A percentile compares a stretch with the other conserved stretches of the same genome.
Conservation (phyloP, 2,888 invertebrate genomes). For the Sinohyriopsis cumingii region DNA sequence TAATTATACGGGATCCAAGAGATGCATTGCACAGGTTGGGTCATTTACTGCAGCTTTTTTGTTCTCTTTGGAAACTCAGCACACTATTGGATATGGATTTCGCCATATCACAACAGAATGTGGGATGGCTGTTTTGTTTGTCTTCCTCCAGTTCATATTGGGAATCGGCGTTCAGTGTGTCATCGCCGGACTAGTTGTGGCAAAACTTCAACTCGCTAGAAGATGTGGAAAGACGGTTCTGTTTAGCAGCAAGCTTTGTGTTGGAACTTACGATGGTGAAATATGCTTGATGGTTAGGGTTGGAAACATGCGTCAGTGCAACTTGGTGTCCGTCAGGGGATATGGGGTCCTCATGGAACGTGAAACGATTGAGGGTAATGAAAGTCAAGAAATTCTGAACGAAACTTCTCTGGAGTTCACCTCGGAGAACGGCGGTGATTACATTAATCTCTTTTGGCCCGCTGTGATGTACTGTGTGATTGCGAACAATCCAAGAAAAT, state of each 20-base stretch:
- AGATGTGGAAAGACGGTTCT: constrained; percentile 93
- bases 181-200: constrained; percentile 86
- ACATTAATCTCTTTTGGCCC: constrained; percentile 97
- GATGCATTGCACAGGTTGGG: constrained; percentile 80
- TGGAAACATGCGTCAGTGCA: constrained; percentile 70
- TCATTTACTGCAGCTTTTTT: constrained; percentile 93
- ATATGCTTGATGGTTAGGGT: constrained; percentile 71
- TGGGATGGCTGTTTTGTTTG: constrained; percentile 88
- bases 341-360: constrained; percentile 90
- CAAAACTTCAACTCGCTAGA: constrained; percentile 94
- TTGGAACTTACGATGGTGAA: constrained; percentile 77
- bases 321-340: constrained; percentile 85
- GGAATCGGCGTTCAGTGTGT: constrained; percentile 85
- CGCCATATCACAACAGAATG: constrained; percentile 92
- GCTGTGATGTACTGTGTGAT: constrained; percentile 41
- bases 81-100: constrained; percentile 93
- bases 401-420: constrained; percentile 94
- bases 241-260: constrained; percentile 92
- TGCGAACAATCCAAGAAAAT: constrained; percentile 77
- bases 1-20: constrained; percentile 47
- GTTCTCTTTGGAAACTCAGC: constrained; percentile 96
- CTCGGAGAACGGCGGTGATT: constrained; percentile 91
- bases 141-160: constrained; percentile 91
- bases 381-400: constrained; percentile 91
- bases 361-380: constrained; percentile 87